Base-by-base conservation (phyloP, 2,113 vertebrate species). In the Astatoreochromis straeleni region DNA sequence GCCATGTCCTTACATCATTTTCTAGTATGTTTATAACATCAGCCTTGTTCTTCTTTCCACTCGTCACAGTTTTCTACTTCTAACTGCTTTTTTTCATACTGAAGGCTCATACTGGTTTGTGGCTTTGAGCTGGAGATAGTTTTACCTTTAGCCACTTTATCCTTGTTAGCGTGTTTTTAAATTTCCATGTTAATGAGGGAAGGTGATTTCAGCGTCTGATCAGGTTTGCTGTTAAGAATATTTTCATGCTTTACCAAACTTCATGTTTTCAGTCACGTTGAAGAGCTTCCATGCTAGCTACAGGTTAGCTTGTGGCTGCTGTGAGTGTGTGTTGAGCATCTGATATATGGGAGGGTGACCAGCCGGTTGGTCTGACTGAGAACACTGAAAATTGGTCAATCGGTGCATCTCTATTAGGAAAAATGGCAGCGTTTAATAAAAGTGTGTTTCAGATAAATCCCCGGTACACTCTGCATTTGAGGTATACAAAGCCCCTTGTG, bases 371-470 rank as follows among this genome's bases (percentile, higher is more conserved):
- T 38, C 33, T 65, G 60, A 13, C 60, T n/a, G 1, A 65, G 33
- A 68, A 68, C 19, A 21, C 35, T 40, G 35, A 9, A 0, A 0
- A 40, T 21, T 68, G 4, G 11, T 21, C 7, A 68, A 0, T 65
- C 19, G 0, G 63, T 40, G 3, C 19, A 21, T 68, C 63, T 40
- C 19, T 9, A 13, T 9, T 24, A 42, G 12, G 35, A 70, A 70
- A 40, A 73, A 73, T 42, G 16, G 38, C 7, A 70, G 11, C 21
- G 0, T 45, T 42, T 42, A 68, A 68, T 38, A 1, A 24, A 70
- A 40, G 35, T 24, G 6, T 63, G 35, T 68, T 68, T 3, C 3
- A 68, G 19, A 68, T 14, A 40, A 68, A 21, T 68, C 19, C 17
- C 10, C 0, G 10, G 10, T 8, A n/a, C 17, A 5, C 8, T 4